These are phyloP conservation scores for Lithophane leautieri DNA, from an alignment of 2,888 invertebrate genomes.

Conservation along the genomic window DNA sequence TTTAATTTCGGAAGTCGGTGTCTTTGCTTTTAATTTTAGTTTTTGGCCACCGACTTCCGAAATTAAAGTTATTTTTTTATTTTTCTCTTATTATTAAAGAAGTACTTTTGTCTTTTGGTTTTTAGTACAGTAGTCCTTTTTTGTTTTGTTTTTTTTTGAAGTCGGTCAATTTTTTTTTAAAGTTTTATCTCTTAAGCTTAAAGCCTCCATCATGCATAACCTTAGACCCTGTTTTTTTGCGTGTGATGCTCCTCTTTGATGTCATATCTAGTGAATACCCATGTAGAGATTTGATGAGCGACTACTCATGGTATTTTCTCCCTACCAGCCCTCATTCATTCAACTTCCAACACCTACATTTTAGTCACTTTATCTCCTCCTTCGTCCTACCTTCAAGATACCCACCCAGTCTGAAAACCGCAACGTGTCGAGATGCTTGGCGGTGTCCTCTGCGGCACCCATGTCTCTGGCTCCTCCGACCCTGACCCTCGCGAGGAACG, in stretches of 20 bases:
- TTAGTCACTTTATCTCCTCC: constrained; percentile 5
- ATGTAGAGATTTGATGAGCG: neutral
- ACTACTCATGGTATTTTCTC: neutral
- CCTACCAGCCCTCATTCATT: constrained; percentile 5
- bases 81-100: no score
- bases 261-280: neutral
- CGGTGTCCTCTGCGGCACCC: constrained; percentile 92
- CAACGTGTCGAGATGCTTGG: constrained; percentile 94
- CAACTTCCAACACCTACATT: constrained; percentile 22
- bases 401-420: constrained; percentile 97
- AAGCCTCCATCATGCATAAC: neutral
- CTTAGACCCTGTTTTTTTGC: neutral
- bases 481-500: constrained; percentile 96
- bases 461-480: constrained; percentile 92
- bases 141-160: no score
- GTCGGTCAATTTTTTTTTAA: no score
- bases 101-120: no score
- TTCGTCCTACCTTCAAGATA: constrained; percentile 62
- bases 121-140: no score
- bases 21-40: no score
- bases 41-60: no score
- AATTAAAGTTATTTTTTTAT: no score
- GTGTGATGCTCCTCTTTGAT: neutral
- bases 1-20: no score
- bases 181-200: no score